A percentile compares a stretch with the other conserved stretches of the same genome.
Conservation (phyloP, 2,113 vertebrate species). For the Barbus barbus region DNA sequence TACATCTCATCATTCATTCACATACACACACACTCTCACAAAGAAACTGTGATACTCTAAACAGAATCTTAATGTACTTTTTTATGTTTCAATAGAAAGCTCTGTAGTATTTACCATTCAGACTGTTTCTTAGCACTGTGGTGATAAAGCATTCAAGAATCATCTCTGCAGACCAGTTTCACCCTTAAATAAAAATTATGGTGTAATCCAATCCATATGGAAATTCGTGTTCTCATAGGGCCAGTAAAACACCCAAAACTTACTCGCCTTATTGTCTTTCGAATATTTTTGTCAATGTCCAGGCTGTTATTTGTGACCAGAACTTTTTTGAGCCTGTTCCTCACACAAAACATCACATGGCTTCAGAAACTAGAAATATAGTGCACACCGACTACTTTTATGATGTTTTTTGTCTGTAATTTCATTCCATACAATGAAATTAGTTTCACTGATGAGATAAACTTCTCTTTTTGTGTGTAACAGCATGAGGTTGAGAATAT, state of each 20-base stretch:
- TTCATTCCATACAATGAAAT: no score
- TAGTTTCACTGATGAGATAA: no score
- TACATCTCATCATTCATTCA: conserved; percentile 16
- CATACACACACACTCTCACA: conserved; percentile 66
- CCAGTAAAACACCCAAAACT: neutral
- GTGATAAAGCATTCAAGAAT: neutral
- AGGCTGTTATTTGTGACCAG: neutral
- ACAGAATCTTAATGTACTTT: conserved; percentile 61
- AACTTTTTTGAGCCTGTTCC: neutral
- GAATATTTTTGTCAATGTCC: neutral
- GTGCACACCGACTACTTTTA: neutral
- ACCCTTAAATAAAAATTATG: neutral
- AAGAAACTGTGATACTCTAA: conserved; percentile 66
- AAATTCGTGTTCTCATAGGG: no score
- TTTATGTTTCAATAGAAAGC: conserved; percentile 55
- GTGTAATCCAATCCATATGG: no score
- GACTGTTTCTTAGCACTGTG: neutral
- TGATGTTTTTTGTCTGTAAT: neutral
- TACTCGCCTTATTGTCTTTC: neutral
- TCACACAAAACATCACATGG: neutral
- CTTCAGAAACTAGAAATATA: neutral
- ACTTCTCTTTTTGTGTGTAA: neutral
- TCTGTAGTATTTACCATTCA: conserved; percentile 26
- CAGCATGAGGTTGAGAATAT: no score
- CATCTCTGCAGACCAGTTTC: neutral